Base-by-base conservation (phyloP, 2,888 invertebrate species). In the Pristionchus exspectatus region DNA sequence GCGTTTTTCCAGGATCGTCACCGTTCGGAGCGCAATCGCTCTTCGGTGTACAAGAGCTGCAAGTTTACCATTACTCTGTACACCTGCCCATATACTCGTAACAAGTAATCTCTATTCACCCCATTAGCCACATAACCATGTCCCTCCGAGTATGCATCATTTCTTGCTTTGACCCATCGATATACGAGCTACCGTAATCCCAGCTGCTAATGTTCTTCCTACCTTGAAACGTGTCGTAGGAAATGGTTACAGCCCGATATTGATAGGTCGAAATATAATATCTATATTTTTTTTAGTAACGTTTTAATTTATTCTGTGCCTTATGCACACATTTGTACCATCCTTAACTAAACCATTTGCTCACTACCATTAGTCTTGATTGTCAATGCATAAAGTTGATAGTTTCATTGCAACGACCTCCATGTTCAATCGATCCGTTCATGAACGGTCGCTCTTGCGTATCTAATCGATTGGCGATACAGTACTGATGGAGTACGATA, bases 11-110 rank as follows among this genome's bases (percentile, higher is more conserved):
- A 88, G 83, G 91, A 90, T 54, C 69, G 92, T 24, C 91, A 93
- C 10, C 87, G 93, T 50, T 93, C 93, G 10, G 87, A 84, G 38
- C 91, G 94, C 24, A 93, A 92, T 33, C 91, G 92, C 10, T 86
- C 92, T 10, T 88, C 90, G 16, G 90, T 93, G 16, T 93, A 93
- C 90, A 89, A 90, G 38, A 92, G 92, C 89, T 89, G 93, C 30
- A 81, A 27, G 50, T n/a, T 81, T 83, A 56, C 56, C 10, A 27
- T 30, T 56, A 56, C 56, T 81, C 9, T 24, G 50, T 81, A 77
- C 77, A 54, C 81, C 50, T 81, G 81, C 54, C 54, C 18, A 33
- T 44, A 33, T 21, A 38, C 66, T 84, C 38, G 24, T 63, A 63
- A 33, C 9, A 50, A 24, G 63, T 63, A 63, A 14, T 59, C n/a